A percentile compares a stretch with the other conserved stretches of the same genome.
Evolutionary conservation across 2,113 vertebrate genomes (phyloP).

Genomic region (Chlorodrepanis virens): DNA sequence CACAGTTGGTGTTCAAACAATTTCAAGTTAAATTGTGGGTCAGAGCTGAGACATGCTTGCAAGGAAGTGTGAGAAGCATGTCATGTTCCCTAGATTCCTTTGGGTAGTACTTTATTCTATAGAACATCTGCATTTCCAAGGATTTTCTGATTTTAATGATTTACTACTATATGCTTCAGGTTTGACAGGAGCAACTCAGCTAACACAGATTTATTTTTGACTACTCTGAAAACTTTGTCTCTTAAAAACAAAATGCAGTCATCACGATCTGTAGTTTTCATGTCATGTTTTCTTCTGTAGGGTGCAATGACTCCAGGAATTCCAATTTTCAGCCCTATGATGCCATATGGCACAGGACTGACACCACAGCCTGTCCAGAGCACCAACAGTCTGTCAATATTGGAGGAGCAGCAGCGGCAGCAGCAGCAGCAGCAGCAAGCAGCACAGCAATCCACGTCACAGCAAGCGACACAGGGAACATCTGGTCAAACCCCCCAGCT

Average conservation of each 20-base stretch:
- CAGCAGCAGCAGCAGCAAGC: constrained; percentile 80
- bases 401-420: constrained; percentile 94
- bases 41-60: background rate
- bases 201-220: background rate
- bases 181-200: background rate
- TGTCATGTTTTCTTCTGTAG: constrained; percentile 58
- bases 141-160: background rate
- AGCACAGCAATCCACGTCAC: constrained; percentile 76
- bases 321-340: constrained; percentile 96
- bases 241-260: background rate
- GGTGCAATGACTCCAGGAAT: constrained; percentile 93
- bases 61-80: background rate
- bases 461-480: constrained; percentile 80
- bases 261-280: background rate
- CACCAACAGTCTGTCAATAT: constrained; percentile 88
- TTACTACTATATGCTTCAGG: background rate
- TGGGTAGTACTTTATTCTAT: background rate
- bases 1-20: background rate
- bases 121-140: background rate
- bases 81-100: background rate
- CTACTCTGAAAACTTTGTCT: background rate
- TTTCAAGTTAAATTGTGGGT: background rate
- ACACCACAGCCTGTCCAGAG: constrained; percentile 95
- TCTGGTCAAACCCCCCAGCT: constrained; percentile 93
- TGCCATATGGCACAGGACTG: constrained; percentile 94